Conservation (phyloP, 2,888 invertebrate species). For the Polia nebulosa region DNA sequence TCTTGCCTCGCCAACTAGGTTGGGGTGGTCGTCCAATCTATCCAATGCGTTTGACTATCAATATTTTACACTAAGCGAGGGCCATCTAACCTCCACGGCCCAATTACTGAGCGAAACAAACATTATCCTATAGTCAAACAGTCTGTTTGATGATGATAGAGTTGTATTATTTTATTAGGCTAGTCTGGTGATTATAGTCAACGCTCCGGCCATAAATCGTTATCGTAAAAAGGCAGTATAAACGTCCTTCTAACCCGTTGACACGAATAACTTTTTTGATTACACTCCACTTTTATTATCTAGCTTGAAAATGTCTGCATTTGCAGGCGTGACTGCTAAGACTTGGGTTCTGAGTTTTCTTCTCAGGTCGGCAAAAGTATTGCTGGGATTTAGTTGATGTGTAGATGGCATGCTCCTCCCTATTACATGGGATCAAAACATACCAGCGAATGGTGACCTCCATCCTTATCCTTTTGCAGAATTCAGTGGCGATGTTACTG, state of each 20-base stretch:
- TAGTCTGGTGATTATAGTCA: constrained; percentile 10
- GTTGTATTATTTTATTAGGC: constrained; percentile 33
- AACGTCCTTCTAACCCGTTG: constrained; percentile 29
- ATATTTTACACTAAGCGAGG: constrained; percentile 32
- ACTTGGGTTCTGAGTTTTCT: background rate
- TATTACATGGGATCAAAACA: background rate
- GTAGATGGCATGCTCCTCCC: too few relatives aligned
- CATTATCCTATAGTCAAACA: constrained; percentile 17
- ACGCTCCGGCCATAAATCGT: constrained; percentile 6
- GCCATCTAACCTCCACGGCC: constrained; percentile 20
- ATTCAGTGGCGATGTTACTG: too few relatives aligned
- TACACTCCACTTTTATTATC: constrained; percentile 9
- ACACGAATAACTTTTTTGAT: constrained; percentile 18
- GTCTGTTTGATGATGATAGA: constrained; percentile 20
- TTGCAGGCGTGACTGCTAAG: background rate
- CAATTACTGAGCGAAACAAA: constrained; percentile 23
- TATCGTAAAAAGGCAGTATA: constrained; percentile 33
- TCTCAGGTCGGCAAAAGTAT: background rate
- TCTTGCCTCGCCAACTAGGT: background rate
- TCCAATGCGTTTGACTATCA: constrained; percentile 24
- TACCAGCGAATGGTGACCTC: too few relatives aligned
- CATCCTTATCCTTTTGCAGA: background rate
- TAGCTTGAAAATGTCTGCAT: background rate
- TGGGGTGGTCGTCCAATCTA: background rate
- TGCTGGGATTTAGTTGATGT: background rate